Base-by-base conservation (phyloP, 2,113 vertebrate genomes). In the Mungos mungo region DNA sequence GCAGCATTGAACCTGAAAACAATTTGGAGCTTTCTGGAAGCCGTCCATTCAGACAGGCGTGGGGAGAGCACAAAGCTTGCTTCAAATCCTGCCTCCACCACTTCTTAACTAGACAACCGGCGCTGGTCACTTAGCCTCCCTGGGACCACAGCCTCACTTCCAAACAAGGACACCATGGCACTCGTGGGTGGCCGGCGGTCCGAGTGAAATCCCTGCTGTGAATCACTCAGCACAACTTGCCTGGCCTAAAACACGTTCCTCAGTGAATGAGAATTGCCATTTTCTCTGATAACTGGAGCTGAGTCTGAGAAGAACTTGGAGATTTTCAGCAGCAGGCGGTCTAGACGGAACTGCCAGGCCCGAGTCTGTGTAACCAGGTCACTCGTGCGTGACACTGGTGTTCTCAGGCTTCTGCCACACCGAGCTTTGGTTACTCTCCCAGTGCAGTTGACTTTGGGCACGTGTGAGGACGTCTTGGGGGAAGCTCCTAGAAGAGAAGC, bases 391-490 rank as follows among this genome's bases (percentile, higher is more conserved):
- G 66, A 65, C 3, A 0, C 12, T 38, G 19, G 29, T 38, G 45
- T 81, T 66, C 21, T 95, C 21, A 2, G 45, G 18, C 10, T 29
- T 72, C 80, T 27, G 8, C 69, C 2, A 6, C 7, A 3, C 16
- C 0, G 14, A 69, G 45, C 38, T 76, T 84, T 7, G 1, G 65
- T 7, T 16, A 10, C 66, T 76, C 15, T 65, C 27, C 2, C 27
- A 3, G 3, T 18, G 15, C 41, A 0, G 18, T 11, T 7, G 4
- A 10, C 52, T 31, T 21, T 1, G 66, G 72, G 50, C 19, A 16
- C 1, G 5, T 13, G 10, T 33, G n/a, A 52, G 38, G 69, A 7
- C 52, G 52, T 47, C 47, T 19, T 8, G 8, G 41, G 33, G 41
- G 54, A n/a, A 23, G 19, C 92, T 69, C 41, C 81, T 87, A 29